Percentiles rank a stretch among this genome's conserved stretches.
Evolutionary conservation across 2,888 invertebrate species (phyloP).

Genomic region (Danaus chrysippus): DNA sequence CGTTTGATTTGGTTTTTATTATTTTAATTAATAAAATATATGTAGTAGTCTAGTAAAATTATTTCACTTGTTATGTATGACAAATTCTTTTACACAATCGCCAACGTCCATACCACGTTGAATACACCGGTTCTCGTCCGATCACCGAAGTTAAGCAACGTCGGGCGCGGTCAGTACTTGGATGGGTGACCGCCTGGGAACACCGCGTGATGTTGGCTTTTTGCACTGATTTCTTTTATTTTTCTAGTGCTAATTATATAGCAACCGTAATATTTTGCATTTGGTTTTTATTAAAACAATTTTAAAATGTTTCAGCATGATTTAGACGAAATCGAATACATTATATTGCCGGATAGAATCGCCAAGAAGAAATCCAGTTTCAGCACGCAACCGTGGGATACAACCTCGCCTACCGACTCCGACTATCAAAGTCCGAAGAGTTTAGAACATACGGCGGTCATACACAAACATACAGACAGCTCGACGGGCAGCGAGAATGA

Average conservation of each 20-base stretch:
- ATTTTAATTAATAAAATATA: too few species aligned
- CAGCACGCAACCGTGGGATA: constrained; percentile 56
- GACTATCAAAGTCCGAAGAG: constrained; percentile 54
- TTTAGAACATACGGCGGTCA: constrained; percentile 49
- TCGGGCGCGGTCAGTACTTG: constrained; percentile 72
- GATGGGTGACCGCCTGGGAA: constrained; percentile 61
- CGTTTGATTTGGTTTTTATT: too few species aligned
- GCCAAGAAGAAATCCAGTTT: constrained; percentile 51
- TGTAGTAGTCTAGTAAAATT: background rate
- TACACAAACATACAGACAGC: constrained; percentile 46
- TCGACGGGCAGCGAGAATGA: constrained; percentile 60
- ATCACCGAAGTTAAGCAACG: constrained; percentile 74
- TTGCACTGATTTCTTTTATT: constrained; percentile 12
- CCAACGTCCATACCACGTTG: constrained; percentile 68
- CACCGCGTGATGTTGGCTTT: constrained; percentile 52
- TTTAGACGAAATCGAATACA: constrained; percentile 62
- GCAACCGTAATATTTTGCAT: too few species aligned
- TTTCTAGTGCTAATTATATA: too few species aligned
- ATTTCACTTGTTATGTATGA: too few species aligned
- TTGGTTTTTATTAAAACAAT: too few species aligned
- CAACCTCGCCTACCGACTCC: constrained; percentile 58
- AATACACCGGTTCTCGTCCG: constrained; percentile 74
- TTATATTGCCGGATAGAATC: constrained; percentile 60
- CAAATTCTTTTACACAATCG: constrained; percentile 16
- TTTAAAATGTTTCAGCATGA: constrained; percentile 45